phyloP scores from a whole-genome alignment of 2,797 vertebrate genomes.

The Eleutherodactylus coqui region DNA sequence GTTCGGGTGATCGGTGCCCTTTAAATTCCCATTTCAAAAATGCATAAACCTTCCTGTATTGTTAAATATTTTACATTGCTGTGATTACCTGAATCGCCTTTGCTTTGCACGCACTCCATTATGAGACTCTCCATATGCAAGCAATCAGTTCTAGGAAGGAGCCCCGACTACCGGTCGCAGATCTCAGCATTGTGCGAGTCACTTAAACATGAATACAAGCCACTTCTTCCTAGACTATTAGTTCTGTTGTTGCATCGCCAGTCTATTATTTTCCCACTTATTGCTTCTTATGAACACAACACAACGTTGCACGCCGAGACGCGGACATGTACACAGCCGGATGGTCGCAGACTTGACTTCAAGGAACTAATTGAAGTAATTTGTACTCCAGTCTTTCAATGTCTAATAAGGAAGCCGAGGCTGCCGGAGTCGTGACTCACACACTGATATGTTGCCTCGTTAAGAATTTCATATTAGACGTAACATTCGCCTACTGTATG shows the following conservation, averaged over 20 bases:
- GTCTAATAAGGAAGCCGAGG: conserved; percentile 16
- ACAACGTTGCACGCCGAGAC: background rate
- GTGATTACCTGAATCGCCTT: background rate
- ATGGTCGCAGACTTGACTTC: conserved; percentile 20
- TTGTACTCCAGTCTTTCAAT: conserved; percentile 27
- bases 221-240: background rate
- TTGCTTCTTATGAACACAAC: background rate
- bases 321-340: background rate
- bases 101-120: background rate
- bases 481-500: conserved; percentile 46
- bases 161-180: background rate
- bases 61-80: background rate
- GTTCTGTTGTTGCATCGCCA: background rate
- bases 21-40: background rate
- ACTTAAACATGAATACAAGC: background rate
- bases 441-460: conserved; percentile 51
- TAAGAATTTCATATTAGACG: conserved; percentile 37
- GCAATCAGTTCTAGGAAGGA: background rate
- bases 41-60: background rate
- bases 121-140: background rate
- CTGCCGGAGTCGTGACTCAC: conserved; percentile 46
- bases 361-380: conserved; percentile 34
- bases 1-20: background rate
- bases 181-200: background rate
- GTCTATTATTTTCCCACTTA: background rate